Conservation (phyloP, 2,888 invertebrate genomes). For the Sericinus montela region DNA sequence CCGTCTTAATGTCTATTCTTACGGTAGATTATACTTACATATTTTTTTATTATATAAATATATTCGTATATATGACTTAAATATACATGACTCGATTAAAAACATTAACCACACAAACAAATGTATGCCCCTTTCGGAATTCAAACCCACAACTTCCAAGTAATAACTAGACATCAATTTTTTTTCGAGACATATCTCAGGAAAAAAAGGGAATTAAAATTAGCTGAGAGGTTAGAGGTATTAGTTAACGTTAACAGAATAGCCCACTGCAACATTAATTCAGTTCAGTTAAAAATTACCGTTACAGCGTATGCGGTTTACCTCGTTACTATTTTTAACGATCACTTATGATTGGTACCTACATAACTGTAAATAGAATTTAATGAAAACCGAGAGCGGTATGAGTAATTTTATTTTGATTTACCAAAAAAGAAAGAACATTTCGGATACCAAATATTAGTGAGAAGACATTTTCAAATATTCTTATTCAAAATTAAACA, state of each 20-base stretch:
- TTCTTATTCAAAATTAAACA: neutral
- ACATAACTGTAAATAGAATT: conserved; percentile 23
- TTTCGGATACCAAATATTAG: neutral
- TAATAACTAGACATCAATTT: no score
- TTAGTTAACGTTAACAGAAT: conserved; percentile 9
- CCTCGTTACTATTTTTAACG: conserved; percentile 21
- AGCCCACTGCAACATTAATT: conserved; percentile 5
- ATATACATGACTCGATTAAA: no score
- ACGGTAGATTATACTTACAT: no score
- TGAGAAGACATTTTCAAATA: no score
- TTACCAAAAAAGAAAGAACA: conserved; percentile 4
- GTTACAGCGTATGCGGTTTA: conserved; percentile 13
- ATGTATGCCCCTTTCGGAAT: no score
- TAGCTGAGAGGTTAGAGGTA: neutral
- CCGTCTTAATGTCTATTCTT: no score
- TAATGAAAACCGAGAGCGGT: conserved; percentile 13
- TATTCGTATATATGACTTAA: no score
- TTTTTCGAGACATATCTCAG: no score
- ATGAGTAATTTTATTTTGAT: conserved; percentile 7
- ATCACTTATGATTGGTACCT: conserved; percentile 20
- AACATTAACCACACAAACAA: no score
- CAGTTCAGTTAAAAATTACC: conserved; percentile 16
- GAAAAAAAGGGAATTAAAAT: no score
- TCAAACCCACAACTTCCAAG: no score
- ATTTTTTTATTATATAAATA: no score